Base-by-base conservation (phyloP, 1,140 invertebrate genomes). In the Leptinotarsa undecemlineata region DNA sequence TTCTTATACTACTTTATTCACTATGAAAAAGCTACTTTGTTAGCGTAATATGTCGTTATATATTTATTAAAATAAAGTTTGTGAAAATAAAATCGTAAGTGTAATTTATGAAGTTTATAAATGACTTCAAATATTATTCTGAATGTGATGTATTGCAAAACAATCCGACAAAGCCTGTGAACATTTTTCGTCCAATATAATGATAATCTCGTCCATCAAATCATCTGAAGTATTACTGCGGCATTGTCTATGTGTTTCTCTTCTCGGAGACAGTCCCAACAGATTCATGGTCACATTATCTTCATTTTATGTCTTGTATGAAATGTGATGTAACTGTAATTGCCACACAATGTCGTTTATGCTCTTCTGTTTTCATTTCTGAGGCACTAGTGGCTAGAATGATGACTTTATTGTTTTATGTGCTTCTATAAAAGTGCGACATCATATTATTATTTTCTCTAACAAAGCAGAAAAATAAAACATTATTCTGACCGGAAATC, bases 261-360 rank as follows among this genome's bases (percentile, higher is more conserved):
- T 61, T 60, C n/a, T 48, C n/a, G 68, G 20, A 57, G 68, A 70
- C 68, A 70, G 48, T 33, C 51, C 68, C 68, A 70, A 48, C 51
- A 70, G 68, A 70, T 70, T 70, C 68, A 68, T 68, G 67, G 33
- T 68, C 67, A 47, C 47, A 68, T 68, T 68, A 68, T 68, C 47
- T 48, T 15, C 33, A 42, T 68, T 68, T 48, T 70, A 48, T 70
- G 68, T 60, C 68, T 70, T 51, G 68, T 70, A 60, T 70, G 51
- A 70, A 70, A 68, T 68, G 66, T 68, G 66, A 68, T 68, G 66
- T 68, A 42, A 68, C 66, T n/a, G 66, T 68, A 68, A 68, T 68
- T 68, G 66, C 66, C 66, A 68, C 33, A 68, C 23, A 68, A 68
- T 68, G 66, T 68, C 66, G 66, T 68, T 64, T 68, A 68, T 68